Conservation (phyloP, 2,888 invertebrate species). For the Ectropis crepuscularia region DNA sequence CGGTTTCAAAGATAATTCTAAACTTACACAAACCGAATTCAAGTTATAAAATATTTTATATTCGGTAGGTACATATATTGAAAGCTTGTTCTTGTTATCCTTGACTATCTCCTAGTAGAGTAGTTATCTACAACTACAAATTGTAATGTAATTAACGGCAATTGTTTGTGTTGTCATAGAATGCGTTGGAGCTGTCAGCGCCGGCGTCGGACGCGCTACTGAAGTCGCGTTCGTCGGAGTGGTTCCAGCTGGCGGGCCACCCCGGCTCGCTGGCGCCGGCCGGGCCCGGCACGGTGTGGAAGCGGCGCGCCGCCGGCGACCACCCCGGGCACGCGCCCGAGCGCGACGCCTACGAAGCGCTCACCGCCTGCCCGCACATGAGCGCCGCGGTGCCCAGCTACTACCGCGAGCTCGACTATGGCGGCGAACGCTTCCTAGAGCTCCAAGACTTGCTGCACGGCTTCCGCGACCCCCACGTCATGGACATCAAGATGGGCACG, state of each 20-base stretch:
- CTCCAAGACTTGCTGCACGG: conserved; percentile 96
- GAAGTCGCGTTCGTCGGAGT: conserved; percentile 88
- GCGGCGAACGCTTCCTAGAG: conserved; percentile 94
- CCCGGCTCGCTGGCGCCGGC: conserved; percentile 96
- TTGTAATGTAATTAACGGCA: no score
- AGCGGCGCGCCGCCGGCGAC: conserved; percentile 90
- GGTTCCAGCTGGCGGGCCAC: conserved; percentile 98
- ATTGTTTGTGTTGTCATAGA: conserved; percentile 82
- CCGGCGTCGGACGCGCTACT: conserved; percentile 95
- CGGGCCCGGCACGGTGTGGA: conserved; percentile 97
- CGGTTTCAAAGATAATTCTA: no score
- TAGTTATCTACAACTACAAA: no score
- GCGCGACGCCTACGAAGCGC: conserved; percentile 90
- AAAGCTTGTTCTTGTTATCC: no score
- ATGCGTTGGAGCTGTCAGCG: conserved; percentile 95
- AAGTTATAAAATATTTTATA: no score
- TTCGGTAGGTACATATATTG: no score
- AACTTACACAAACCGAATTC: no score
- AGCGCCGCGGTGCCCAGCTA: conserved; percentile 92
- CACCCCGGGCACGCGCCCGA: conserved; percentile 90
- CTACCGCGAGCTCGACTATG: conserved; percentile 92
- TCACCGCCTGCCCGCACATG: conserved; percentile 90
- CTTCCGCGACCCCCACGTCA: conserved; percentile 96
- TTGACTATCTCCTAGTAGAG: no score
- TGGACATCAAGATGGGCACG: conserved; percentile 99